A percentile compares a stretch with the other conserved stretches of the same genome.
Evolutionary conservation across 2,888 invertebrate genomes (phyloP).

Genomic region (Drosophila niveifrons): DNA sequence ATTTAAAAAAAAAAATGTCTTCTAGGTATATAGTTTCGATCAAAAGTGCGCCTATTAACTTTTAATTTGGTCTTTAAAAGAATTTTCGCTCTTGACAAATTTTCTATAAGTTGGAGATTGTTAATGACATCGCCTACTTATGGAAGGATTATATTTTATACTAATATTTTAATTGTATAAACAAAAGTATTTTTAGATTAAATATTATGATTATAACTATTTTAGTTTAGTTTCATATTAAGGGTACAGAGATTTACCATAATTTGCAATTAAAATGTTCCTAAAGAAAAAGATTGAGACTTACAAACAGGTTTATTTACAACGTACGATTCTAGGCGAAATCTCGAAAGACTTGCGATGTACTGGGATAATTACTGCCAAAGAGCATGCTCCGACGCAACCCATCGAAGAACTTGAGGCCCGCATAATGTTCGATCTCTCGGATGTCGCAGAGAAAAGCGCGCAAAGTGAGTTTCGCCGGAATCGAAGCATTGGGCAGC

Average conservation of each 20-base stretch:
- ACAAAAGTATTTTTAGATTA: too few species aligned
- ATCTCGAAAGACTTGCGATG: conserved; percentile 65
- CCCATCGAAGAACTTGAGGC: conserved; percentile 95
- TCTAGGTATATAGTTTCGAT: not conserved
- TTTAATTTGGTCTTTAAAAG: conserved; percentile 33
- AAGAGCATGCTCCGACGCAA: conserved; percentile 89
- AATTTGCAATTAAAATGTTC: too few species aligned
- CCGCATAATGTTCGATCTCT: conserved; percentile 94
- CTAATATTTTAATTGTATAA: too few species aligned
- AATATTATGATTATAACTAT: too few species aligned
- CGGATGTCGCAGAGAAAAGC: conserved; percentile 94
- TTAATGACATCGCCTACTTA: conserved; percentile 16
- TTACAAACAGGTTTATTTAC: not conserved
- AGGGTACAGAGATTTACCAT: too few species aligned
- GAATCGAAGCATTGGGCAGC: conserved; percentile 95
- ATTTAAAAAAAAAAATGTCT: not conserved
- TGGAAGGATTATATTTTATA: not conserved
- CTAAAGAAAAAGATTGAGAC: too few species aligned
- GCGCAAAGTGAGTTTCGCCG: conserved; percentile 90
- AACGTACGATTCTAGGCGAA: conserved; percentile 36
- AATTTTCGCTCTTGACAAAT: conserved; percentile 3
- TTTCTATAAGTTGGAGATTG: not conserved
- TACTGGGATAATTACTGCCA: conserved; percentile 71
- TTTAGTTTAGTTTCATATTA: too few species aligned
- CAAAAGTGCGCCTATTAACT: conserved; percentile 19